Evolutionary conservation across 2,888 invertebrate genomes (phyloP).

Genomic region (Pantelozetes paolii): DNA sequence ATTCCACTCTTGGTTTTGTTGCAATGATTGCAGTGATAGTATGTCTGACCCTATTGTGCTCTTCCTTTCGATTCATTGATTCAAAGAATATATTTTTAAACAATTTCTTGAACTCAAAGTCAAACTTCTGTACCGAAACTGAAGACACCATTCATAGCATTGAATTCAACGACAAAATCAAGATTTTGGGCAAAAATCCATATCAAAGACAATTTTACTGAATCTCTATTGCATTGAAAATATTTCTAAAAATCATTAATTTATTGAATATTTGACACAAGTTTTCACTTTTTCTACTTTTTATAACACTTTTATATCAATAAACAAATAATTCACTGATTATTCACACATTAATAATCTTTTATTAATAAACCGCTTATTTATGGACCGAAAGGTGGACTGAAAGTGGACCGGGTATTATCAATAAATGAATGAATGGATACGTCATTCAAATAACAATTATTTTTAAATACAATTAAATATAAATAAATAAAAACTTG

Average conservation of each 20-base stretch:
- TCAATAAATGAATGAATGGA: no score
- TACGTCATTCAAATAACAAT: no score
- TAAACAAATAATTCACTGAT: no score
- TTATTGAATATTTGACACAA: no score
- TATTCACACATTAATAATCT: no score
- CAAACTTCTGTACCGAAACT: not conserved
- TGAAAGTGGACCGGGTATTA: no score
- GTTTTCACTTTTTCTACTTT: no score
- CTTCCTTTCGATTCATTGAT: slow-evolving; percentile 44
- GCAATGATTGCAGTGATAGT: slow-evolving; percentile 45
- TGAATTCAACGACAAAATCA: slow-evolving; percentile 7
- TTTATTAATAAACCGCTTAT: no score
- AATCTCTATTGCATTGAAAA: not conserved
- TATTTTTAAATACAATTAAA: no score
- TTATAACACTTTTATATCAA: no score
- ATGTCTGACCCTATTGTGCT: slow-evolving; percentile 46
- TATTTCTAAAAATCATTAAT: no score
- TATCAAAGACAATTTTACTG: not conserved
- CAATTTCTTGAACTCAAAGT: slow-evolving; percentile 1
- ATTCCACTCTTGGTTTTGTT: slow-evolving; percentile 45
- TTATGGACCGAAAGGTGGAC: no score
- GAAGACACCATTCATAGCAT: not conserved
- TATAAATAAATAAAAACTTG: not conserved
- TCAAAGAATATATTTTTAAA: slow-evolving; percentile 38
- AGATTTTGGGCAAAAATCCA: not conserved